phyloP scores from a whole-genome alignment of 2,113 vertebrate genomes.

The Xiphophorus maculatus region DNA sequence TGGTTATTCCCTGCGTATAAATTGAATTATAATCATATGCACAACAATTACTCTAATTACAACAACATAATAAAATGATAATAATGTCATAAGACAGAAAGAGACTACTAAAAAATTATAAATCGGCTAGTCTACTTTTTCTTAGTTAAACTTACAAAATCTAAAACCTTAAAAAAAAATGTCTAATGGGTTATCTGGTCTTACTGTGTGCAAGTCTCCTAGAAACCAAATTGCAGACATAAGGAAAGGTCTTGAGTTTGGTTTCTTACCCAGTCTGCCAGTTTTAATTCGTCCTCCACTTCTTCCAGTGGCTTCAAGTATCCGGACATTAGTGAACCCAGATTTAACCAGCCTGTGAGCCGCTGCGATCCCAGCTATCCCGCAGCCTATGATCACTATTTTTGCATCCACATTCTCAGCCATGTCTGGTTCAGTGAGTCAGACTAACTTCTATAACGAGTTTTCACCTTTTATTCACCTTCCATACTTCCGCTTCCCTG shows the following conservation, averaged over 20 bases:
- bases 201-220: not conserved
- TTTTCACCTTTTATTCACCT: too few relatives aligned
- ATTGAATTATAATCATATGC: too few relatives aligned
- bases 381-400: conserved; percentile 84
- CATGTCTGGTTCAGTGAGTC: conserved; percentile 26
- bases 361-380: conserved; percentile 83
- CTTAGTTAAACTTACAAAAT: too few relatives aligned
- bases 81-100: too few relatives aligned
- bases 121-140: not conserved
- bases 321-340: conserved; percentile 68
- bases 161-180: too few relatives aligned
- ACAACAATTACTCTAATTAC: too few relatives aligned
- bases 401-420: conserved; percentile 21
- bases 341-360: conserved; percentile 76
- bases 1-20: too few relatives aligned
- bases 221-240: not conserved
- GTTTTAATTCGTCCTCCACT: conserved; percentile 86
- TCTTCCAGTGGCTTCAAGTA: conserved; percentile 84
- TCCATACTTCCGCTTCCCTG: not conserved
- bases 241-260: too few relatives aligned
- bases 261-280: conserved; percentile 72
- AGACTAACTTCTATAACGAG: not conserved
- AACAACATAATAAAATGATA: too few relatives aligned
- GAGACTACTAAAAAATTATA: not conserved
- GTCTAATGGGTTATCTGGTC: not conserved